A percentile compares a stretch with the other conserved stretches of the same genome.
Conservation (phyloP, 92 coral and sea anemone genomes). For the Palythoa grandis region DNA sequence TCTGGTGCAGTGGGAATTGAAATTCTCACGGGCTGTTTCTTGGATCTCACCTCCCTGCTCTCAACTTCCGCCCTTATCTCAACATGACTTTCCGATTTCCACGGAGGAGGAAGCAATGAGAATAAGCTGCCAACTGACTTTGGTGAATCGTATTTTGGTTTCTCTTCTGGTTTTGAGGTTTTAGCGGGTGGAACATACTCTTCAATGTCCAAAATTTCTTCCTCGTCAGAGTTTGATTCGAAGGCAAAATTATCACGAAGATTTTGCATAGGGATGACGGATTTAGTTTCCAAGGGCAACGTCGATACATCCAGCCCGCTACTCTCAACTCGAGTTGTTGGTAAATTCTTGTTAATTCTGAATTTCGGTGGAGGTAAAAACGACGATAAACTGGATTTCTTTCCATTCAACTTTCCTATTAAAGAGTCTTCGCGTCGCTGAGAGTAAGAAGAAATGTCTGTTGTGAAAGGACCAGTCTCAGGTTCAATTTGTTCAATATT, state of each 20-base stretch:
- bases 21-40: constrained; percentile 80
- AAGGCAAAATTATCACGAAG: background rate
- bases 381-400: constrained; percentile 16
- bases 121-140: constrained; percentile 93
- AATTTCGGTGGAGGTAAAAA: constrained; percentile 31
- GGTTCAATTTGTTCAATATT: background rate
- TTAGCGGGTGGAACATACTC: constrained; percentile 71
- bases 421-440: background rate
- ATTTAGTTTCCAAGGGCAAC: background rate
- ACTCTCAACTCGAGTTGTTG: background rate
- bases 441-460: constrained; percentile 41
- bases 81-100: constrained; percentile 70
- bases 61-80: constrained; percentile 46
- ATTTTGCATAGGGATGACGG: background rate
- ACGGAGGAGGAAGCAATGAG: constrained; percentile 89
- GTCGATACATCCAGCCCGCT: background rate
- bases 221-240: constrained; percentile 50
- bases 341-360: background rate
- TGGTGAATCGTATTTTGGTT: constrained; percentile 43
- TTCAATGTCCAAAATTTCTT: constrained; percentile 79
- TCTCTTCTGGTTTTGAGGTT: constrained; percentile 45
- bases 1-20: constrained; percentile 69
- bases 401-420: background rate
- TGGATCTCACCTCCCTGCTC: constrained; percentile 49
- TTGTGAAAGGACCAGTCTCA: background rate